Evolutionary conservation across 1,140 invertebrate genomes (phyloP), one percentile per base, ranked within the genome.

Genomic region (Trichogramma pretiosum): DNA sequence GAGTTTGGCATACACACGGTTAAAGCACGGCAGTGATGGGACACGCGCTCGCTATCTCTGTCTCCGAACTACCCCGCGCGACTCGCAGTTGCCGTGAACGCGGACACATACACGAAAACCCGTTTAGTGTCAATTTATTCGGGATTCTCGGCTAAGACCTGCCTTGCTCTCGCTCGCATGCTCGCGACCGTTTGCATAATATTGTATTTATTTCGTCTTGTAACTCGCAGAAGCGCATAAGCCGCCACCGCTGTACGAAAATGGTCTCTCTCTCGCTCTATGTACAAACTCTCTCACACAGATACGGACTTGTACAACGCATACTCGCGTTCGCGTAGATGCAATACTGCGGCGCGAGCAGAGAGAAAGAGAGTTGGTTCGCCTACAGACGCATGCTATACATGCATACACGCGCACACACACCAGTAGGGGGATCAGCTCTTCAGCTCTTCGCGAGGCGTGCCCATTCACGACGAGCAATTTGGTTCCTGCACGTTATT

Each of bases 81-180:
- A 8, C 22, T 5, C 26, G 8, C 22, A 23, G 14, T 19, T 14
- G 22, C 38, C 32, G 32, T 13, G 18, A 16, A 37, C 19, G 34
- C 46, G 36, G 37, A 55, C 56, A 53, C 59, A 56, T 35, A 37
- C 40, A 19, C n/a, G 11, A 48, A 40, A 40, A 46, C 55, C 51
- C 65, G 63, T 67, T 67, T 66, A 66, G 64, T 64, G 64, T 64
- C 65, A 67, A 67, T 67, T 66, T 67, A 67, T 67, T 67, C 60
- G 64, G 65, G 65, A 67, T 67, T 66, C 59, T 60, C 56, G 64
- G 66, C 56, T 56, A 50, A 35, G 41, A 53, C 47, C 34, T 22
- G 30, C 45, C 38, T 34, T 18, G 26, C 21, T 36, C 11, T 10
- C 34, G 11, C 16, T 36, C 11, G 4, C 17, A 23, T 5, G 4